These are phyloP conservation scores for Parascotia fuliginaria DNA, from an alignment of 2,888 invertebrate species.

Conservation along the genomic window DNA sequence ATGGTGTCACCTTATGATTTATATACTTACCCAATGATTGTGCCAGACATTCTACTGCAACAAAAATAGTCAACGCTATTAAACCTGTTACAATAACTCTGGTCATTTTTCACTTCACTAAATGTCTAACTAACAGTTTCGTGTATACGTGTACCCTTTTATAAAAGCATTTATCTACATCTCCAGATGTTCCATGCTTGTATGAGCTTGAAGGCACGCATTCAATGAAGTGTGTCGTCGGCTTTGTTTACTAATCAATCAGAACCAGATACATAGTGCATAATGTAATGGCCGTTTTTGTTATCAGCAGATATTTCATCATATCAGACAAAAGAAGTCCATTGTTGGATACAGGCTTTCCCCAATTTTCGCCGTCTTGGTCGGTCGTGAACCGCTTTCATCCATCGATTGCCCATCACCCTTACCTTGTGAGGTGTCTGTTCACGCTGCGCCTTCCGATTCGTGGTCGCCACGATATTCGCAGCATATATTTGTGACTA, in stretches of 20 bases:
- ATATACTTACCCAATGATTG: constrained; percentile 27
- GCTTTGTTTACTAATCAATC: constrained; percentile 16
- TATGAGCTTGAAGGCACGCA: constrained; percentile 50
- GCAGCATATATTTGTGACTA: too few relatives aligned
- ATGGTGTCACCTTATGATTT: too few relatives aligned
- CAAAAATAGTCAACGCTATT: constrained; percentile 8
- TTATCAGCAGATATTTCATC: too few relatives aligned
- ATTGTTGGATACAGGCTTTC: too few relatives aligned
- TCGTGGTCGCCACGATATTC: too few relatives aligned
- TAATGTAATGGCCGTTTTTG: neutral
- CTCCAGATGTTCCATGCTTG: constrained; percentile 44
- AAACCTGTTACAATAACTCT: constrained; percentile 17
- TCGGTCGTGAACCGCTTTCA: too few relatives aligned
- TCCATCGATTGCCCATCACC: too few relatives aligned
- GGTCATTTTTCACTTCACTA: constrained; percentile 25
- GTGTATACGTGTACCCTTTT: constrained; percentile 22
- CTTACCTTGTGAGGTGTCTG: too few relatives aligned
- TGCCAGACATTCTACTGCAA: constrained; percentile 25
- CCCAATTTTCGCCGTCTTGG: too few relatives aligned
- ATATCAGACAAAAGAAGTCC: too few relatives aligned
- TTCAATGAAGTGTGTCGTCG: constrained; percentile 30
- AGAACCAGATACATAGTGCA: neutral
- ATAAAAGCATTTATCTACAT: constrained; percentile 24
- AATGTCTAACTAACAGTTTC: constrained; percentile 5
- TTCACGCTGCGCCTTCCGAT: too few relatives aligned